Percentiles rank a stretch among this genome's conserved stretches.
Conservation (phyloP, 2,888 invertebrate genomes). For the Phlogophora meticulosa region DNA sequence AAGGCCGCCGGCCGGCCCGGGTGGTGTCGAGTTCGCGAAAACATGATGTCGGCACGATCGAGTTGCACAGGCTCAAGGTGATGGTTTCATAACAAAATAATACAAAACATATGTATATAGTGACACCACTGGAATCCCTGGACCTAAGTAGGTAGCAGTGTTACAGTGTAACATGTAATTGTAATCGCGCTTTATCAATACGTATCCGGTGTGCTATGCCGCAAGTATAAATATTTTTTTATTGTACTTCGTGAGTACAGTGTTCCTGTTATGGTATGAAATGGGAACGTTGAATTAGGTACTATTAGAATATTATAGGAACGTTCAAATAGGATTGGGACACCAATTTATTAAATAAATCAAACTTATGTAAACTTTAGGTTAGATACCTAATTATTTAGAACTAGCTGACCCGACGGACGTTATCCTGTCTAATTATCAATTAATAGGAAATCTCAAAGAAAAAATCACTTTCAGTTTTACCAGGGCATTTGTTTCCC, state of each 20-base stretch:
- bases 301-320: background rate
- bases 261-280: conserved; percentile 36
- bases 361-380: no score
- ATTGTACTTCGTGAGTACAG: conserved; percentile 6
- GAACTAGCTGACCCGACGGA: no score
- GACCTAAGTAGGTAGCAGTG: conserved; percentile 45
- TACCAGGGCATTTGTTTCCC: no score
- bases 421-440: no score
- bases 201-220: conserved; percentile 52
- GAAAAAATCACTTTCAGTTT: no score
- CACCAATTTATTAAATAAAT: no score
- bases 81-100: conserved; percentile 74
- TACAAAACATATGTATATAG: conserved; percentile 60
- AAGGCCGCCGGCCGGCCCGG: conserved; percentile 24
- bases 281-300: background rate
- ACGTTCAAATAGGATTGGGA: no score
- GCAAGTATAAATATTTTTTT: conserved; percentile 39
- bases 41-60: conserved; percentile 82
- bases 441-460: no score
- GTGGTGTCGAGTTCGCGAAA: conserved; percentile 74
- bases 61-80: conserved; percentile 84
- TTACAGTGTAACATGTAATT: conserved; percentile 60
- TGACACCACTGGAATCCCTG: conserved; percentile 78
- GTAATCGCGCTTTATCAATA: conserved; percentile 62
- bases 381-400: no score